phyloP scores from a whole-genome alignment of 2,888 invertebrate genomes.

The Eilema caniola region DNA sequence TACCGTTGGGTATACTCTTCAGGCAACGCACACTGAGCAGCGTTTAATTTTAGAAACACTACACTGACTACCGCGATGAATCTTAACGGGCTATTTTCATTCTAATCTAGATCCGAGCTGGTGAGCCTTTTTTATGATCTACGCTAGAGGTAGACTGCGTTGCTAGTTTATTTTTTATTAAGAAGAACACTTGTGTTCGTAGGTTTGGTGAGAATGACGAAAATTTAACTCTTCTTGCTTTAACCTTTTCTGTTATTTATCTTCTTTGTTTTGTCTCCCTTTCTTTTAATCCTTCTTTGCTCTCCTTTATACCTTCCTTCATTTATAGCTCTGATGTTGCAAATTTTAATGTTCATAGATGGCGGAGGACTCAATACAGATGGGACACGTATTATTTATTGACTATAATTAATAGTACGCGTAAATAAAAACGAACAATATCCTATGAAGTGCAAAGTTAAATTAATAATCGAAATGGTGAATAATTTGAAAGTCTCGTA shows the following conservation, averaged over 20 bases:
- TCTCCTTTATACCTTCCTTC: no score
- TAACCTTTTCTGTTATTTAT: not conserved
- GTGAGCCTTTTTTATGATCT: slow-evolving; percentile 19
- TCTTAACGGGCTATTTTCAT: slow-evolving; percentile 30
- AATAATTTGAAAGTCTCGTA: slow-evolving; percentile 6
- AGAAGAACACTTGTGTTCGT: not conserved
- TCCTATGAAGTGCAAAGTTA: not conserved
- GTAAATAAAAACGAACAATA: not conserved
- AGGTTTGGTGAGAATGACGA: not conserved
- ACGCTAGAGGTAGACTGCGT: not conserved
- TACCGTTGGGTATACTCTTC: slow-evolving; percentile 22
- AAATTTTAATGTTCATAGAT: no score
- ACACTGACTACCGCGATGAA: slow-evolving; percentile 33
- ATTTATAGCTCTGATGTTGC: no score
- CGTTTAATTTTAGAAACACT: slow-evolving; percentile 52
- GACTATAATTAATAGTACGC: no score
- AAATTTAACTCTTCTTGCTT: not conserved
- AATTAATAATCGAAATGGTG: not conserved
- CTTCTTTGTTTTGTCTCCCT: not conserved
- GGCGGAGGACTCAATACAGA: no score
- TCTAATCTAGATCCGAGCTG: slow-evolving; percentile 26
- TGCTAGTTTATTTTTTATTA: not conserved
- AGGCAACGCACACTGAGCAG: slow-evolving; percentile 42
- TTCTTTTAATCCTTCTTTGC: not conserved
- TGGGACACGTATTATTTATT: no score